These are phyloP conservation scores for Tridacna gigas DNA, from an alignment of 2,888 invertebrate genomes.

Conservation along the genomic window DNA sequence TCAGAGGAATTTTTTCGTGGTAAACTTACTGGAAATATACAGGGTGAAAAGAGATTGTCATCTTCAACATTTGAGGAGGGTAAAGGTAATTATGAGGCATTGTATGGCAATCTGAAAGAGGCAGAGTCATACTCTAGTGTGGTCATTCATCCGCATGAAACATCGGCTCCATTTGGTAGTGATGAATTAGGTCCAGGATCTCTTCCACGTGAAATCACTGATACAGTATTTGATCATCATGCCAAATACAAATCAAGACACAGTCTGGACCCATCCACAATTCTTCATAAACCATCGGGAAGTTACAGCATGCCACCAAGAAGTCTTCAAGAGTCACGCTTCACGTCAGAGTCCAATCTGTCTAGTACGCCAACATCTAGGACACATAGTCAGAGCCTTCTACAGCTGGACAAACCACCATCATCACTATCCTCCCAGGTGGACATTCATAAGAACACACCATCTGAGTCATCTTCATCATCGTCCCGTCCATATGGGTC, in stretches of 20 bases:
- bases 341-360: constrained; percentile 65
- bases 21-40: constrained; percentile 52
- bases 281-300: constrained; percentile 59
- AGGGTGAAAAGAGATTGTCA: constrained; percentile 69
- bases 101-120: constrained; percentile 73
- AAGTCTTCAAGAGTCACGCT: constrained; percentile 60
- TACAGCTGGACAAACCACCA: constrained; percentile 59
- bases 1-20: constrained; percentile 80
- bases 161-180: constrained; percentile 72
- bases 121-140: constrained; percentile 80
- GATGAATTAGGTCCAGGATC: constrained; percentile 75
- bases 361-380: constrained; percentile 36
- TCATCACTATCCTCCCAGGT: constrained; percentile 55
- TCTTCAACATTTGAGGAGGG: constrained; percentile 71
- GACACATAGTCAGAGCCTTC: constrained; percentile 65
- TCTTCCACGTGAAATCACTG: constrained; percentile 59
- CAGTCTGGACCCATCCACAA: constrained; percentile 71
- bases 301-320: constrained; percentile 56
- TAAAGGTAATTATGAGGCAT: constrained; percentile 67
- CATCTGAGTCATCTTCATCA: constrained; percentile 63
- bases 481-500: constrained; percentile 71
- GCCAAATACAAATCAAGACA: constrained; percentile 59
- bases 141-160: constrained; percentile 76
- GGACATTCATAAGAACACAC: constrained; percentile 45
- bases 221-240: constrained; percentile 52